Base-by-base conservation (phyloP, 2,888 invertebrate species). In the Acheta domesticus region DNA sequence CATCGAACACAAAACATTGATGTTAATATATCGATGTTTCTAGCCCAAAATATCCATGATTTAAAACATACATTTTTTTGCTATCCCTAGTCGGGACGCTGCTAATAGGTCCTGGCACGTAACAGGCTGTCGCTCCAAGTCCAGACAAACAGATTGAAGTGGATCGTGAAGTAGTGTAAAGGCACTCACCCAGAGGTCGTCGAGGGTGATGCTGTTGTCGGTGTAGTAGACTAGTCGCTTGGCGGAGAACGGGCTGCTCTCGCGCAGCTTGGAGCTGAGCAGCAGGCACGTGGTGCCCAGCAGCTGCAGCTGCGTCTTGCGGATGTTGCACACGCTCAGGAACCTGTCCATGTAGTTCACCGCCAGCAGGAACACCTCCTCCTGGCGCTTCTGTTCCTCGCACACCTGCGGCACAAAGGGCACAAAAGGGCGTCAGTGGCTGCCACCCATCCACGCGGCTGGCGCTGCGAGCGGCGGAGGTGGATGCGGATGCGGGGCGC, bases 301-400 rank as follows among this genome's bases (percentile, higher is more conserved):
- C 81, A 97, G 91, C 88, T 98, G 98, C 82, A 98, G 91, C 86
- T 96, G 95, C 84, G 91, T 92, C 88, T 95, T 95, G 84, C 92
- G 91, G 85, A 97, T 94, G 81, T 92, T 91, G 86, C 94, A 94
- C 82, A 92, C 91, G 85, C 94, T 93, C 84, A 98, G 90, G 90
- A 97, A 97, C 86, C 98, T 92, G 89, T 98, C 98, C 90, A 99
- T 89, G 88, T 95, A 96, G 86, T 95, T 95, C 87, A 97, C 93
- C 79, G 98, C 95, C 86, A 98, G 89, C 76, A 95, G 93, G 86
- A 97, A 97, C 83, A 98, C 97, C 86, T 96, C 96, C 86, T 96
- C 95, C 88, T 97, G 96, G 86, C 96, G 95, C 84, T 93, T 92
- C 86, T 96, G 94, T 86, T 96, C 97, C 86, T 96, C 96, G 88